These are phyloP conservation scores for Xylota sylvarum DNA, from an alignment of 2,888 invertebrate species.

Conservation along the genomic window DNA sequence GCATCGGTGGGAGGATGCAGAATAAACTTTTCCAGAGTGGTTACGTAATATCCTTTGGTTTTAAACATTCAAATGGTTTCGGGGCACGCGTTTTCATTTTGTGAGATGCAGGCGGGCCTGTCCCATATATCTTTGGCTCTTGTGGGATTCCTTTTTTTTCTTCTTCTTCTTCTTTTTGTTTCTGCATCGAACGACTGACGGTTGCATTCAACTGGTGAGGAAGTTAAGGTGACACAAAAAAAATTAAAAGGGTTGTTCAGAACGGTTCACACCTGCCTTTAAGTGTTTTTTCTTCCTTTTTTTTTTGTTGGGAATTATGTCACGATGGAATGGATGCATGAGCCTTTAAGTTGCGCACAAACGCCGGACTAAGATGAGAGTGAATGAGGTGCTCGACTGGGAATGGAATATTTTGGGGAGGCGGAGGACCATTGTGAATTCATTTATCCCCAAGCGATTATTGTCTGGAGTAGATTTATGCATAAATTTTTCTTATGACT, in stretches of 20 bases:
- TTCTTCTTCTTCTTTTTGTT: too few relatives aligned
- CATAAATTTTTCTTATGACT: background rate
- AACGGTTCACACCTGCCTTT: conserved; percentile 47
- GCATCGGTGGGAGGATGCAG: conserved; percentile 15
- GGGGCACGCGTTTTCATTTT: conserved; percentile 41
- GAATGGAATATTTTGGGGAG: background rate
- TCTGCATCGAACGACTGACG: conserved; percentile 13
- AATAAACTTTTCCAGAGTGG: conserved; percentile 38
- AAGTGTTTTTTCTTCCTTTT: conserved; percentile 44
- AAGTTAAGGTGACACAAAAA: background rate
- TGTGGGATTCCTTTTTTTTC: conserved; percentile 19
- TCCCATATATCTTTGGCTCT: conserved; percentile 25
- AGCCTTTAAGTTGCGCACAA: conserved; percentile 38
- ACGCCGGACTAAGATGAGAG: conserved; percentile 9
- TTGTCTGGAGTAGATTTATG: background rate
- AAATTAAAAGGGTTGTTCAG: conserved; percentile 12
- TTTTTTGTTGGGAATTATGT: conserved; percentile 45
- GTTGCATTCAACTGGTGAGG: conserved; percentile 70
- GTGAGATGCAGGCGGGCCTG: conserved; percentile 12
- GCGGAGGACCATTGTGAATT: background rate
- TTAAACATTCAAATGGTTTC: conserved; percentile 42
- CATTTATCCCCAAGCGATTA: background rate
- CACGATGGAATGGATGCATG: conserved; percentile 23
- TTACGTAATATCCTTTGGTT: conserved; percentile 68
- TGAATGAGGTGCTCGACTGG: conserved; percentile 25